Conservation (phyloP, 2,888 invertebrate species). For the Oligia fasciuncula region DNA sequence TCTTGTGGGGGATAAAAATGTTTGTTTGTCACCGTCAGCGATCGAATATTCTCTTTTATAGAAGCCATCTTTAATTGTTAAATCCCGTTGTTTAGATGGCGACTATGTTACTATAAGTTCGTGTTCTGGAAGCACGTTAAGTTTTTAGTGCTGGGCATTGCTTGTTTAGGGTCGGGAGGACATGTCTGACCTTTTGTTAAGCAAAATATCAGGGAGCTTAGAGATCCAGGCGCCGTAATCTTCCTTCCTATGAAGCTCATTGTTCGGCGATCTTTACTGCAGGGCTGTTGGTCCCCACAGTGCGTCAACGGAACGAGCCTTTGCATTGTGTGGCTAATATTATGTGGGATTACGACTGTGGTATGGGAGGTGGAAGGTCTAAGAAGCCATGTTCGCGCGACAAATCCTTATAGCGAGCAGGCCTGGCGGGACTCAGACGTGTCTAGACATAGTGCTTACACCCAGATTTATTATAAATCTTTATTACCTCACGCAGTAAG, state of each 20-base stretch:
- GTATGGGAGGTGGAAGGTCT: constrained; percentile 55
- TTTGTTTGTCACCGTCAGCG: constrained; percentile 52
- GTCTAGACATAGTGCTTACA: constrained; percentile 75
- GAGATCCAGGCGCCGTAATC: constrained; percentile 41
- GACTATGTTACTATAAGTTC: constrained; percentile 38
- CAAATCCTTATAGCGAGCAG: constrained; percentile 74
- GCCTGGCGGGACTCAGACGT: constrained; percentile 62
- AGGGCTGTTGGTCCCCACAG: constrained; percentile 6
- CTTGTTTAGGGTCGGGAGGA: constrained; percentile 43
- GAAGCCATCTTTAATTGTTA: constrained; percentile 52
- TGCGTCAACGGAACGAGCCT: constrained; percentile 31
- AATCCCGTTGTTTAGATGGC: constrained; percentile 33
- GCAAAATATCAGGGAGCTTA: constrained; percentile 38
- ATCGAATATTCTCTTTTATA: constrained; percentile 51
- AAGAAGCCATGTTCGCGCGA: constrained; percentile 73
- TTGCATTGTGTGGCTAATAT: constrained; percentile 51
- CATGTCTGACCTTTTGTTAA: constrained; percentile 47
- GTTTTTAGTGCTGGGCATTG: constrained; percentile 49
- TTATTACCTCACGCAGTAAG: constrained; percentile 54
- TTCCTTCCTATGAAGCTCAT: constrained; percentile 40
- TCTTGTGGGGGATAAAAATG: constrained; percentile 56
- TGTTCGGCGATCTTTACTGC: constrained; percentile 52
- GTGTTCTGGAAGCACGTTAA: constrained; percentile 45
- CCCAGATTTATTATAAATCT: constrained; percentile 60
- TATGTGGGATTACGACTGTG: constrained; percentile 52